Evolutionary conservation across 1,140 invertebrate genomes (phyloP).

Genomic region (Eubasilissa regina): DNA sequence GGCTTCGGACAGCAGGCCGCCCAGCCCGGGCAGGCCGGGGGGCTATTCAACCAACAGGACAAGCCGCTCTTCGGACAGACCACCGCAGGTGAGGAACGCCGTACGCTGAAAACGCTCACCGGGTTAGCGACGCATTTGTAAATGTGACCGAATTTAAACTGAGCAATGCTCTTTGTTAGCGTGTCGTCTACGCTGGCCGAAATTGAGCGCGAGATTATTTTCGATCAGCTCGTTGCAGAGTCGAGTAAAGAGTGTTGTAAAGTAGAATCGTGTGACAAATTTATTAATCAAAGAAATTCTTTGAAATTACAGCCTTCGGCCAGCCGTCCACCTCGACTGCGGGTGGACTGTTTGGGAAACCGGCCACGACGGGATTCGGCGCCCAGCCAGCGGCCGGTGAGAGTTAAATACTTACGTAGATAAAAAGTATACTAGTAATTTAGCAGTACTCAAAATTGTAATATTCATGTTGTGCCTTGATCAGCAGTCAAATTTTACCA

Average conservation of each 20-base stretch:
- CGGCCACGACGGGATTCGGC: slow-evolving; percentile 69
- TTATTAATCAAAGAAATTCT: background rate
- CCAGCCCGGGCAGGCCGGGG: slow-evolving; percentile 4
- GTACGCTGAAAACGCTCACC: too few species aligned
- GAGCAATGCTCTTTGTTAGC: too few species aligned
- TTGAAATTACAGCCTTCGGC: slow-evolving; percentile 62
- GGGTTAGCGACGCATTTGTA: too few species aligned
- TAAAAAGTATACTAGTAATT: too few species aligned
- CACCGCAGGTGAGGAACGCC: slow-evolving; percentile 12
- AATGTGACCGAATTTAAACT: too few species aligned
- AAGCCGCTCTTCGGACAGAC: slow-evolving; percentile 56
- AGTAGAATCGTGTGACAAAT: background rate
- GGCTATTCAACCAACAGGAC: slow-evolving; percentile 70
- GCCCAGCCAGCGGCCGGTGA: slow-evolving; percentile 64
- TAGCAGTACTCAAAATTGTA: too few species aligned
- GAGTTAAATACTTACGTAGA: background rate
- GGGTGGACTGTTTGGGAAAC: slow-evolving; percentile 73
- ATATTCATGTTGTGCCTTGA: too few species aligned
- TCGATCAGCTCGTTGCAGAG: too few species aligned
- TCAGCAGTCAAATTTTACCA: too few species aligned
- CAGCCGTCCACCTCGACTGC: slow-evolving; percentile 67
- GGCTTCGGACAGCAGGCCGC: slow-evolving; percentile 44
- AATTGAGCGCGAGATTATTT: too few species aligned
- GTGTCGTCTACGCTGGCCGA: too few species aligned
- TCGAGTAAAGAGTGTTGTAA: background rate